Conservation (phyloP, 2,888 invertebrate genomes). For the Gastrophysa polygoni region DNA sequence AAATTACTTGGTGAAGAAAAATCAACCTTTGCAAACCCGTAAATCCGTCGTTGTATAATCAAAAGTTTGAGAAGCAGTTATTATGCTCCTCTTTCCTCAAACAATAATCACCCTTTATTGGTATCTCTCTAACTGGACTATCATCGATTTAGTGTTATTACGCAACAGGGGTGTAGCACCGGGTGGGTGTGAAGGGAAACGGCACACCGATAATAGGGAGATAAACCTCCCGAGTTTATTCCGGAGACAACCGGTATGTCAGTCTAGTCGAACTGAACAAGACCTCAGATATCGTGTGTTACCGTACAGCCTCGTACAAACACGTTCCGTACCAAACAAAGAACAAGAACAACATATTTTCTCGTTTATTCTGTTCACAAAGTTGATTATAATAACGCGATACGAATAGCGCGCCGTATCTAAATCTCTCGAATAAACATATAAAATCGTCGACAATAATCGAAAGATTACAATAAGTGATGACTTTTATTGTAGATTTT, state of each 20-base stretch:
- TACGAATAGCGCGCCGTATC: neutral
- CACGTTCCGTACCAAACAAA: neutral
- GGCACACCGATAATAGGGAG: neutral
- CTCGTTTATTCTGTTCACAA: neutral
- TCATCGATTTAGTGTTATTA: too few species aligned
- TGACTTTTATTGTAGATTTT: neutral
- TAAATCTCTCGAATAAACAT: neutral
- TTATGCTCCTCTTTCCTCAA: too few species aligned
- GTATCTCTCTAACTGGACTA: too few species aligned
- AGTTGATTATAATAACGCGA: neutral
- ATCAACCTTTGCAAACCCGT: too few species aligned
- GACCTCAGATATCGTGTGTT: neutral
- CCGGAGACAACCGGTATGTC: neutral
- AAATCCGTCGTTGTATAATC: too few species aligned
- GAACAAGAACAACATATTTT: conserved; percentile 6
- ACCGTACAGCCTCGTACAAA: conserved; percentile 8
- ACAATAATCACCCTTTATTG: too few species aligned
- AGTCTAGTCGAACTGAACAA: neutral
- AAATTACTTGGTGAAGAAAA: too few species aligned
- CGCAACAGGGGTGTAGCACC: too few species aligned
- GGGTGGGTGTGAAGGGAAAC: too few species aligned
- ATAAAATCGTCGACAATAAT: neutral
- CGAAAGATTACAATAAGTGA: neutral
- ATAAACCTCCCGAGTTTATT: neutral
- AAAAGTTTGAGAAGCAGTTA: too few species aligned